A percentile compares a stretch with the other conserved stretches of the same genome.
phyloP scores from a whole-genome alignment of 2,888 invertebrate species.

The Polyommatus iphigenia region DNA sequence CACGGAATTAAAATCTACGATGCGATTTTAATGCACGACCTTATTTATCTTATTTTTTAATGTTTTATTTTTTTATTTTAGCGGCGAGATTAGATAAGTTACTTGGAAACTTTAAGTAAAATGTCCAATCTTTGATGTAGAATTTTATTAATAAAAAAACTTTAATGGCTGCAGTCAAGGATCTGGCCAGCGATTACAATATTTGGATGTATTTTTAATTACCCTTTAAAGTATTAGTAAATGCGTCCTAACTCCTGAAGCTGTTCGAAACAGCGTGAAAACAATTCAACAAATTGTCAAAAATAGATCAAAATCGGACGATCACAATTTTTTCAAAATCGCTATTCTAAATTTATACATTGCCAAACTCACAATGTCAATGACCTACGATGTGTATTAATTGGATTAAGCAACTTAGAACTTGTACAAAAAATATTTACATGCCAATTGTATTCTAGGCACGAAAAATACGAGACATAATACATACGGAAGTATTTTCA shows the following conservation, averaged over 20 bases:
- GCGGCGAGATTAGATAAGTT: slow-evolving; percentile 14
- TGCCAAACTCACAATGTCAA: slow-evolving; percentile 40
- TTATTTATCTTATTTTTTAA: slow-evolving; percentile 17
- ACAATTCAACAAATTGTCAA: not conserved
- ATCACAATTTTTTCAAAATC: not conserved
- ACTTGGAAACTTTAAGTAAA: slow-evolving; percentile 14
- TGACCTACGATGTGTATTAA: slow-evolving; percentile 49
- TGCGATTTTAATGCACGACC: slow-evolving; percentile 15
- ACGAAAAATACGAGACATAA: slow-evolving; percentile 11
- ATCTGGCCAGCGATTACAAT: slow-evolving; percentile 1
- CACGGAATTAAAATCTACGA: not conserved
- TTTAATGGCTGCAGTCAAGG: slow-evolving; percentile 18
- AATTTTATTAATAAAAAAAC: slow-evolving; percentile 21
- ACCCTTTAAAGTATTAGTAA: not conserved
- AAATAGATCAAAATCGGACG: not conserved
- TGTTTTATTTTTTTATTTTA: slow-evolving; percentile 12
- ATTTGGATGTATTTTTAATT: slow-evolving; percentile 17
- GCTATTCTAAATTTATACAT: not conserved
- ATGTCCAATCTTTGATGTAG: not conserved
- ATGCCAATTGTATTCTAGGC: slow-evolving; percentile 45
- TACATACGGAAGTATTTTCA: slow-evolving; percentile 47
- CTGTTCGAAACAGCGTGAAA: not conserved
- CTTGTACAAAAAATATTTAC: slow-evolving; percentile 51
- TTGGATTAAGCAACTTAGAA: slow-evolving; percentile 49
- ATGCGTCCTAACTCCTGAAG: not conserved